phyloP scores from a whole-genome alignment of 2,888 invertebrate species.

The Meloe dianella region DNA sequence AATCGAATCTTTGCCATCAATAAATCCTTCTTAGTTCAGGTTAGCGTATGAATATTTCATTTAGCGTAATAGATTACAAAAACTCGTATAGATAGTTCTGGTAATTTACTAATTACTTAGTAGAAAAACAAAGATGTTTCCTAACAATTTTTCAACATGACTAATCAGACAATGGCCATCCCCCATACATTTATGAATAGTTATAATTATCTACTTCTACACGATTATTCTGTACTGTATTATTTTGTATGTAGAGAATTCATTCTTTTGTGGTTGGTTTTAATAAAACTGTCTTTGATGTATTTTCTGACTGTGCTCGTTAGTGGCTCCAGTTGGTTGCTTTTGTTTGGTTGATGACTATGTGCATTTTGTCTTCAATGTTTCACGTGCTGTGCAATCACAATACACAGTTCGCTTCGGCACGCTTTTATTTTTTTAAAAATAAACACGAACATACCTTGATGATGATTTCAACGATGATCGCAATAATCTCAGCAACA shows the following conservation, averaged over 20 bases:
- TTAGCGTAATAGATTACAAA: background rate
- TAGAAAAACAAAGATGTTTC: background rate
- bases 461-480: background rate
- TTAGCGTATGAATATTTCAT: constrained; percentile 6
- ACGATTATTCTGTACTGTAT: constrained; percentile 15
- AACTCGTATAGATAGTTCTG: background rate
- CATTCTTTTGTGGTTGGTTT: constrained; percentile 50
- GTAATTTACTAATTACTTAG: background rate
- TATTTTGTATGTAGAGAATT: constrained; percentile 42
- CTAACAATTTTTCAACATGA: background rate
- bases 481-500: background rate
- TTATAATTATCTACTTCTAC: background rate
- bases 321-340: constrained; percentile 55
- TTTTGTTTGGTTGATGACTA: constrained; percentile 53
- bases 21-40: constrained; percentile 18
- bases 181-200: background rate
- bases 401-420: constrained; percentile 37
- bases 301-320: constrained; percentile 51
- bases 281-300: constrained; percentile 56
- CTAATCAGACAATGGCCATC: background rate
- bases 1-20: constrained; percentile 31
- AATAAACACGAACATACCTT: background rate
- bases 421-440: constrained; percentile 34
- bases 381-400: constrained; percentile 53
- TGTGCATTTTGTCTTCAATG: constrained; percentile 54